phyloP scores from a whole-genome alignment of 2,113 vertebrate genomes.

The Gymnorhina tibicen region DNA sequence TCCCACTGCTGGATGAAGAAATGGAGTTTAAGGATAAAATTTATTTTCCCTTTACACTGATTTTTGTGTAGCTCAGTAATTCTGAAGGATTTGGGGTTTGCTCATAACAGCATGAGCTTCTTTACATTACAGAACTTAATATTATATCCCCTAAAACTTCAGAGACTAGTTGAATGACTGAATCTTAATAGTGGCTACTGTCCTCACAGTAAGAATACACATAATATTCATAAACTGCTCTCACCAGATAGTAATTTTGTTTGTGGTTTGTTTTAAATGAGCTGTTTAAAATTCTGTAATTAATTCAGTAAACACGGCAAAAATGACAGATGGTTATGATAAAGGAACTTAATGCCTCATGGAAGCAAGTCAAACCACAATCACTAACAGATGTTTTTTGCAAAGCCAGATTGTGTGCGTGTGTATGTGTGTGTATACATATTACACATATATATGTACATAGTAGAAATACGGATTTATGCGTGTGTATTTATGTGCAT shows the following conservation, averaged over 20 bases:
- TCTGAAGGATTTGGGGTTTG: neutral
- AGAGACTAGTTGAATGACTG: neutral
- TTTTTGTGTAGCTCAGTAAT: neutral
- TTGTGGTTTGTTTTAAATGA: conserved; percentile 52
- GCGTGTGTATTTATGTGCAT: neutral
- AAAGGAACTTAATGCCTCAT: conserved; percentile 35
- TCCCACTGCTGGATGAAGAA: neutral
- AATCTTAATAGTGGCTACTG: conserved; percentile 11
- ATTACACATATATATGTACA: neutral
- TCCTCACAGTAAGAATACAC: conserved; percentile 18
- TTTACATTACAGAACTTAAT: neutral
- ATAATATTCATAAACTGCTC: conserved; percentile 19
- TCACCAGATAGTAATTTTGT: conserved; percentile 40
- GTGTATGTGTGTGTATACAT: neutral
- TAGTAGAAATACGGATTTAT: neutral
- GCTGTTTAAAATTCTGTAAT: conserved; percentile 62
- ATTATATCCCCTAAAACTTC: neutral
- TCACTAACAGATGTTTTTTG: conserved; percentile 49
- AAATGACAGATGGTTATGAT: conserved; percentile 67
- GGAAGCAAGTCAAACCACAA: conserved; percentile 46
- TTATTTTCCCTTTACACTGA: neutral
- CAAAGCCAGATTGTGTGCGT: neutral
- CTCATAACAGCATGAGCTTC: neutral
- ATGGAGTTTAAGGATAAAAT: neutral
- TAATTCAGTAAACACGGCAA: conserved; percentile 45